Evolutionary conservation across 2,113 vertebrate genomes (phyloP), one percentile per base, ranked within the genome.

Genomic region (Sminthopsis crassicaudata): DNA sequence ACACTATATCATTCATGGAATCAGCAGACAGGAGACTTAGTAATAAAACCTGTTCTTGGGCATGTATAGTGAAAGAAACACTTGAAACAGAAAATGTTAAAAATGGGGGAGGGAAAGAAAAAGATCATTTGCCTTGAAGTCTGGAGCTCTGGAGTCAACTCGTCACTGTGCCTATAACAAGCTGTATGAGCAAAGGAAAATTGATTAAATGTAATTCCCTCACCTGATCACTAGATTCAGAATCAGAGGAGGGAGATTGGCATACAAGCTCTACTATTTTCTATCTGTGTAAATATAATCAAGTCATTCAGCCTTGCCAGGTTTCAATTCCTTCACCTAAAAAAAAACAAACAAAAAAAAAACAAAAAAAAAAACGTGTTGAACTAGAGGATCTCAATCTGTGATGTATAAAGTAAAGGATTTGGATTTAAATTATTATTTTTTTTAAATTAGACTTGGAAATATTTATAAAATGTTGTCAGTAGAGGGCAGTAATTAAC

Each of bases 301-400:
- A n/a, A 84, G 2, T 67, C 36, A 84, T 42, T 76, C n/a, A 84
- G 7, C 16, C 19, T 84, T 84, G 14, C n/a, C 1, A 84, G 67
- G 14, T 19, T 84, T 84, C n/a, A 84, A 42, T 84, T 84, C n/a
- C 36, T 84, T n/a, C 67, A 42, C 19, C 67, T 42, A 84, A 42
- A 67, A 84, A 84, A 67, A 84, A n/a, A n/a, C n/a, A n/a, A n/a
- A n/a, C n/a, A n/a, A n/a, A 84, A 84, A n/a, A 67, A 76, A 76
- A 76, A 60, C n/a, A 76, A 76, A n/a, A 60, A 76, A 76, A 76
- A 3, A 16, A n/a, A 8, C 6, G 67, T n/a, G 16, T 84, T 76
- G 36, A 16, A 16, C 67, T 84, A 84, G 4, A 76, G n/a, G n/a
- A 84, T 84, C 16, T 42, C n/a, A 76, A 76, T 76, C 36, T 76